A percentile compares a stretch with the other conserved stretches of the same genome.
These are phyloP conservation scores for Origma solitaria DNA, from an alignment of 2,113 vertebrate species.

Conservation along the genomic window DNA sequence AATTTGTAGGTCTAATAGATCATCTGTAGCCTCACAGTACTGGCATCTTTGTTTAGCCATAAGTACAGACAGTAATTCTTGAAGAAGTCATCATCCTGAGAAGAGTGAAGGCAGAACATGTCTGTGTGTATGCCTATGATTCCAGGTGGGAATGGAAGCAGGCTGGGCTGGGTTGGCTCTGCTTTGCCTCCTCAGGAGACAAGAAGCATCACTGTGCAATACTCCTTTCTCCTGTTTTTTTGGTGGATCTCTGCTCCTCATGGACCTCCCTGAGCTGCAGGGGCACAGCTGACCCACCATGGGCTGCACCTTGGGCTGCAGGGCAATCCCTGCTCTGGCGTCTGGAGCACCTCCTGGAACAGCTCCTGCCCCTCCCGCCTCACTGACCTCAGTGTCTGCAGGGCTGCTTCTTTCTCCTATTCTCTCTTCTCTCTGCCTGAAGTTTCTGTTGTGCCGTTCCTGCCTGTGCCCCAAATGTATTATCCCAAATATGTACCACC, in stretches of 20 bases:
- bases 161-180: background rate
- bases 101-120: background rate
- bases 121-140: background rate
- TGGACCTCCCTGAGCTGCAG: background rate
- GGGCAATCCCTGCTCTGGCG: background rate
- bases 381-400: background rate
- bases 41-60: background rate
- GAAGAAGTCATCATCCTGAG: background rate
- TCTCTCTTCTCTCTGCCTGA: background rate
- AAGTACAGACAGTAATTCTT: background rate
- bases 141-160: background rate
- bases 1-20: background rate
- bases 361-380: background rate
- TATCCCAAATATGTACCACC: background rate
- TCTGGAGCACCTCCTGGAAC: background rate
- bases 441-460: background rate
- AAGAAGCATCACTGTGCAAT: background rate
- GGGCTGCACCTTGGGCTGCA: background rate
- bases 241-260: background rate
- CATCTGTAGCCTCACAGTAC: background rate
- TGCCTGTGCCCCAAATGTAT: no score
- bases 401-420: background rate
- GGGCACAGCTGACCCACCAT: background rate
- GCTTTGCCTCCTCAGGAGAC: background rate
- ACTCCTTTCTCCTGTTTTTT: background rate